These are phyloP conservation scores for Dromaius novaehollandiae DNA, from an alignment of 2,113 vertebrate species.

Conservation along the genomic window DNA sequence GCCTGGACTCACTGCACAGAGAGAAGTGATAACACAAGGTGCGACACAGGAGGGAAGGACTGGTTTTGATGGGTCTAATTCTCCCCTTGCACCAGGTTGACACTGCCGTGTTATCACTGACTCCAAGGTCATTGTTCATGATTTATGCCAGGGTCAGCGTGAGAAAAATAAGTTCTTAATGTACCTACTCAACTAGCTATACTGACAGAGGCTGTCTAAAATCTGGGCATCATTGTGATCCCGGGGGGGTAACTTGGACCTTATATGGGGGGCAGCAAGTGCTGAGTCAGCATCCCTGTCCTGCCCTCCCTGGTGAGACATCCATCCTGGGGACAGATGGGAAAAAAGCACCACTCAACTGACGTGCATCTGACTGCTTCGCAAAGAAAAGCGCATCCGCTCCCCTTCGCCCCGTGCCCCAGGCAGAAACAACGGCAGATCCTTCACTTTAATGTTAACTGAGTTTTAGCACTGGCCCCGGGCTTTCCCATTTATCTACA, in stretches of 20 bases:
- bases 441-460: slow-evolving; percentile 65
- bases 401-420: not conserved
- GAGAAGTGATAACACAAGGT: not conserved
- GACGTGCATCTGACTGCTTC: not conserved
- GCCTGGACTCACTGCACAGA: not conserved
- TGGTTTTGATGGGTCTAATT: not conserved
- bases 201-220: not conserved
- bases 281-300: slow-evolving; percentile 50
- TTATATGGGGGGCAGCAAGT: not conserved
- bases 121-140: not conserved
- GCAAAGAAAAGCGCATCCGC: slow-evolving; percentile 2
- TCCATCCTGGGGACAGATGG: not conserved
- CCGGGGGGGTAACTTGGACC: not conserved
- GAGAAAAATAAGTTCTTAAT: not conserved
- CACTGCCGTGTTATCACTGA: not conserved
- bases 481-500: slow-evolving; percentile 54
- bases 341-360: not conserved
- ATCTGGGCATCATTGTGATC: not conserved
- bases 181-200: not conserved
- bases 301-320: not conserved
- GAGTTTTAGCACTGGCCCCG: slow-evolving; percentile 47
- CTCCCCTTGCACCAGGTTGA: not conserved
- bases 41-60: fast-evolving
- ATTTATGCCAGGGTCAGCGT: not conserved
- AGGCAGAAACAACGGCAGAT: not conserved